Percentiles rank a stretch among this genome's conserved stretches.
These are phyloP conservation scores for Cottoperca gobio DNA, from an alignment of 2,797 vertebrate genomes.

Conservation along the genomic window DNA sequence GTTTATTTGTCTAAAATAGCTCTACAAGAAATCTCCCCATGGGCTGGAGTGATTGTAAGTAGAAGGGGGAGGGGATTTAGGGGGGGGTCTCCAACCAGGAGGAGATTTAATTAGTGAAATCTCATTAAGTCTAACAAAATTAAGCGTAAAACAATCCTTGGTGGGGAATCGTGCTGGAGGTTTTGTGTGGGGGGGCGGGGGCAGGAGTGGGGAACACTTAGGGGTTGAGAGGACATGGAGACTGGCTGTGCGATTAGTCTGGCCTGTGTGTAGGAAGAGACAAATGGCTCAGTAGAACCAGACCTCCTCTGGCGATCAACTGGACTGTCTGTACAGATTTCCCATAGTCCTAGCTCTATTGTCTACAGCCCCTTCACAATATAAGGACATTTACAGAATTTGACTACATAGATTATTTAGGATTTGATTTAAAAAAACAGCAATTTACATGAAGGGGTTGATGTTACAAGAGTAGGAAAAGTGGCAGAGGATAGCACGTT, in stretches of 20 bases:
- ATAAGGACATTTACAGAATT: slow-evolving; percentile 7
- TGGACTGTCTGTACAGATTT: slow-evolving; percentile 60
- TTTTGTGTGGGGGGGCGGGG: slow-evolving; percentile 50
- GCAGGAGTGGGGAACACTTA: slow-evolving; percentile 44
- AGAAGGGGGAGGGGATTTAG: slow-evolving; percentile 75
- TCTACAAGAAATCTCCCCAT: slow-evolving; percentile 87
- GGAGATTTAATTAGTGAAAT: slow-evolving; percentile 99
- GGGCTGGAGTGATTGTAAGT: slow-evolving; percentile 84
- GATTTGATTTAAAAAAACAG: slow-evolving; percentile 16
- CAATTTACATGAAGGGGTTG: slow-evolving; percentile 1
- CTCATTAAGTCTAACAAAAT: slow-evolving; percentile 99
- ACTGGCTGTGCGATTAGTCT: slow-evolving; percentile 63
- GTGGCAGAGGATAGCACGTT: neutral
- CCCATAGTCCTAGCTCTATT: slow-evolving; percentile 28
- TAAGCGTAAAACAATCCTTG: slow-evolving; percentile 97
- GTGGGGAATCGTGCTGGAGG: slow-evolving; percentile 86
- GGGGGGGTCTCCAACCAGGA: slow-evolving; percentile 87
- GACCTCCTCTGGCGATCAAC: slow-evolving; percentile 69
- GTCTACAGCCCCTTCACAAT: slow-evolving; percentile 1
- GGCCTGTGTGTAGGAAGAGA: slow-evolving; percentile 53
- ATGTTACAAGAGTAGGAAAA: neutral
- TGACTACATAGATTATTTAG: slow-evolving; percentile 14
- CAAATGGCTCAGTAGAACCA: slow-evolving; percentile 72
- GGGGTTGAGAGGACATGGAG: slow-evolving; percentile 58
- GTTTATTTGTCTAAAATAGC: slow-evolving; percentile 89